Conservation (phyloP, 2,888 invertebrate species). For the Apotomis betuletana region DNA sequence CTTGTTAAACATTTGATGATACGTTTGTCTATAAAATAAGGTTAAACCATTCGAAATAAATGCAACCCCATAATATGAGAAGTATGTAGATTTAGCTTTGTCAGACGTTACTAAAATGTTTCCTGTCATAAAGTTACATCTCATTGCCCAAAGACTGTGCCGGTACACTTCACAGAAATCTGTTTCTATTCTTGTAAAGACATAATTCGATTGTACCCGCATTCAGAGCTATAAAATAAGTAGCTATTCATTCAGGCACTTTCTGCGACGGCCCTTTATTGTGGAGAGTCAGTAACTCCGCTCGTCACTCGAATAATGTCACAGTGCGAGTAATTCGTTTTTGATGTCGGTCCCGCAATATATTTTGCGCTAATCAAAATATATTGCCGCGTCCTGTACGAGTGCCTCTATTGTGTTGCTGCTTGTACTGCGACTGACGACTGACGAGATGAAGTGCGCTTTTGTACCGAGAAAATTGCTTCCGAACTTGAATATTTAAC, state of each 20-base stretch:
- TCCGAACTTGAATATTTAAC: conserved; percentile 38
- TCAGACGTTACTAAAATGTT: background rate
- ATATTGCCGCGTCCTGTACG: conserved; percentile 60
- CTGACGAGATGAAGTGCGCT: conserved; percentile 36
- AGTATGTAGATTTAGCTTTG: no score
- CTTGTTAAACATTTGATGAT: no score
- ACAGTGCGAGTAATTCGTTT: conserved; percentile 68
- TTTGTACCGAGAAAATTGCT: conserved; percentile 39
- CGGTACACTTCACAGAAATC: conserved; percentile 4
- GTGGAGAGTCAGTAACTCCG: conserved; percentile 54
- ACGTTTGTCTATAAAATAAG: no score
- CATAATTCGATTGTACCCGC: conserved; percentile 39
- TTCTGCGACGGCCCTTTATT: conserved; percentile 55
- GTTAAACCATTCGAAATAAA: no score
- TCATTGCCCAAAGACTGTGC: conserved; percentile 1
- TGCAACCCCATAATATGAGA: no score
- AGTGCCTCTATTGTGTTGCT: conserved; percentile 53
- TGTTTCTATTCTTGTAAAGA: conserved; percentile 28
- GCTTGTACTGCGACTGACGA: conserved; percentile 38
- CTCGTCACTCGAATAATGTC: conserved; percentile 60
- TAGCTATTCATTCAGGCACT: conserved; percentile 46
- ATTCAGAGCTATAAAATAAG: conserved; percentile 39
- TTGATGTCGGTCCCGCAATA: conserved; percentile 68
- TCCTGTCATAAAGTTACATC: background rate
- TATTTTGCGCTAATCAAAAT: conserved; percentile 67